Base-by-base conservation (phyloP, 1,140 invertebrate species). In the Kradibia gibbosae region DNA sequence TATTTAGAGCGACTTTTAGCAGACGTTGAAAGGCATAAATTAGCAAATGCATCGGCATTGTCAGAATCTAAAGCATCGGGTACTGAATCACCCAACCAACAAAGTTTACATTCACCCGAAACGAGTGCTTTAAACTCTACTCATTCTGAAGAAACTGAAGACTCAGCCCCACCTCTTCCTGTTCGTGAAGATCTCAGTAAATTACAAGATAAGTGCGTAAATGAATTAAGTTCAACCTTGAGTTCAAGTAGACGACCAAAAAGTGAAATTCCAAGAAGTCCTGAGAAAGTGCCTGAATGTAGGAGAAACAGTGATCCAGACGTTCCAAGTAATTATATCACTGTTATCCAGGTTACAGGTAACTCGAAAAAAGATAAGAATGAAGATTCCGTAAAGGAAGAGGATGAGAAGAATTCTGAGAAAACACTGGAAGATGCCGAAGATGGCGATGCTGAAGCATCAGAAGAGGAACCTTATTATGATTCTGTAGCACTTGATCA, bases 291-390 rank as follows among this genome's bases (percentile, higher is more conserved):
- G 86, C 85, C 86, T 86, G 88, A 89, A 85, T 86, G 87, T 80
- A 86, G 90, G 81, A 89, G 90, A 85, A 91, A 91, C 84, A 91
- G 90, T 80, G 86, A 91, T 86, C 88, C 89, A 74, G 90, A 91
- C 86, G 92, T 93, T 86, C 93, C 92, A 88, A 94, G 95, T 89
- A 95, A 96, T 91, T 97, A 96, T 92, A 94, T 97, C 81, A 97
- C 96, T 79, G 96, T 97, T 71, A 97, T 97, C 83, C 95, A 97
- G 93, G 96, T 97, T 3, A 96, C 96, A 72, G 93, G 92, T 17
- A 91, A 84, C 72, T 88, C 87, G 8, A 91, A 91, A 74, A 91
- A 91, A 77, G 90, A 91, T 57, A 91, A 90, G 77, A 86, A 86
- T 74, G 88, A 90, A 57, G 87, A 90, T 79, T 86, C 86, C 79